These are phyloP conservation scores for Scaptomyza parva DNA, from an alignment of 2,888 invertebrate species.

Conservation along the genomic window DNA sequence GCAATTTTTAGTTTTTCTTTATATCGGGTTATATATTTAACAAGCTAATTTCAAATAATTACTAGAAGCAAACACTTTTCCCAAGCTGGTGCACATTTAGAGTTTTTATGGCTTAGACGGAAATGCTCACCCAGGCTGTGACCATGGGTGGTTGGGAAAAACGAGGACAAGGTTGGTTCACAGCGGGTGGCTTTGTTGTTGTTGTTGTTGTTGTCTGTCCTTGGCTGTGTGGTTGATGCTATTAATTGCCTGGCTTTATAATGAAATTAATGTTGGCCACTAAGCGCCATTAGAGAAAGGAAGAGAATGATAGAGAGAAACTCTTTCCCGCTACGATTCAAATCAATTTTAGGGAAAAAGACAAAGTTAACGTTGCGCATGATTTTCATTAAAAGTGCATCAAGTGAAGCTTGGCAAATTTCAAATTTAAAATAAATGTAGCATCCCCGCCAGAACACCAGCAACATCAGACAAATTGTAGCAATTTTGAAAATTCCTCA, in stretches of 20 bases:
- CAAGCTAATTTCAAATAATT: neutral
- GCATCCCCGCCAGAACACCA: constrained; percentile 8
- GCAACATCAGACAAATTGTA: constrained; percentile 72
- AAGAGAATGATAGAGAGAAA: neutral
- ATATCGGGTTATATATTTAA: neutral
- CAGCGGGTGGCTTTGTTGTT: constrained; percentile 36
- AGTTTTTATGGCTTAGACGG: constrained; percentile 16
- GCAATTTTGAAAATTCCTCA: constrained; percentile 80
- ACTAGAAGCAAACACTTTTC: neutral
- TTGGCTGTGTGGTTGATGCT: constrained; percentile 50
- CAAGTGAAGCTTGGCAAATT: constrained; percentile 27
- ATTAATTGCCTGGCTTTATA: constrained; percentile 69
- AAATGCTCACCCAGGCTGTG: constrained; percentile 20
- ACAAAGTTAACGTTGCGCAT: constrained; percentile 70
- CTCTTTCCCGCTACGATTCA: constrained; percentile 17
- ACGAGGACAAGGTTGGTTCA: constrained; percentile 19
- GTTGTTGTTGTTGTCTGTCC: too few species aligned
- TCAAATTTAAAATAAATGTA: constrained; percentile 28
- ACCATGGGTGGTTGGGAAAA: constrained; percentile 5
- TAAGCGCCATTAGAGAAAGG: constrained; percentile 19
- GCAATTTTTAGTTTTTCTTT: neutral
- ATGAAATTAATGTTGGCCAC: constrained; percentile 61
- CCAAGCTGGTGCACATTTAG: neutral
- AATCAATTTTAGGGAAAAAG: constrained; percentile 54
- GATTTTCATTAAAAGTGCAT: constrained; percentile 60